phyloP scores from a whole-genome alignment of 1,140 invertebrate species.

The Drosophila triauraria region DNA sequence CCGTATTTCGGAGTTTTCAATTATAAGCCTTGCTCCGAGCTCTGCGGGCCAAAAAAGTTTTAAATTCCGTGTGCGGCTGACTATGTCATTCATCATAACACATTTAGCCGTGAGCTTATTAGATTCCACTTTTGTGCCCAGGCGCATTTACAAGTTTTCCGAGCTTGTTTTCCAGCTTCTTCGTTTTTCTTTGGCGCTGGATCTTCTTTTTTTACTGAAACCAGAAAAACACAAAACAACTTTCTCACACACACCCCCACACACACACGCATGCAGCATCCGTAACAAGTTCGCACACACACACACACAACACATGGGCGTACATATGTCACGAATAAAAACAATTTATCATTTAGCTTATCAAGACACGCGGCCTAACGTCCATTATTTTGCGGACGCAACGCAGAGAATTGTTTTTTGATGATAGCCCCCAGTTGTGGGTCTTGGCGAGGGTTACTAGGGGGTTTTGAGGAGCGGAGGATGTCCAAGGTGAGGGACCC shows the following conservation, averaged over 20 bases:
- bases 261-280: conserved; percentile 67
- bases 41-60: conserved; percentile 55
- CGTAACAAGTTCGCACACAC: conserved; percentile 49
- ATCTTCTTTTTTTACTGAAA: conserved; percentile 49
- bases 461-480: too few relatives aligned
- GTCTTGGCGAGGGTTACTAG: not conserved
- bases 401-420: conserved; percentile 81
- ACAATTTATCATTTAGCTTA: conserved; percentile 84
- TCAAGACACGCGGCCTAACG: conserved; percentile 78
- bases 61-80: conserved; percentile 75
- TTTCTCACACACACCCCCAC: conserved; percentile 41
- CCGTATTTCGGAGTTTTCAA: conserved; percentile 61
- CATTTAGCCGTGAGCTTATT: conserved; percentile 83
- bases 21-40: conserved; percentile 62
- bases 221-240: conserved; percentile 58
- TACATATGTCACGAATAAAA: conserved; percentile 81
- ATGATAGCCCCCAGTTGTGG: conserved; percentile 65
- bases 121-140: conserved; percentile 82
- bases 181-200: conserved; percentile 10
- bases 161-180: conserved; percentile 53
- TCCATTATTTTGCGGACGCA: conserved; percentile 82
- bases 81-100: conserved; percentile 83
- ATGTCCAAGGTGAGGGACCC: conserved; percentile 28
- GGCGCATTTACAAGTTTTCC: conserved; percentile 77
- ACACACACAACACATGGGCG: conserved; percentile 12